Evolutionary conservation across 92 coral and sea anemone genomes (phyloP), one percentile per base, ranked within the genome.

Genomic region (Isaurus tuberculatus): DNA sequence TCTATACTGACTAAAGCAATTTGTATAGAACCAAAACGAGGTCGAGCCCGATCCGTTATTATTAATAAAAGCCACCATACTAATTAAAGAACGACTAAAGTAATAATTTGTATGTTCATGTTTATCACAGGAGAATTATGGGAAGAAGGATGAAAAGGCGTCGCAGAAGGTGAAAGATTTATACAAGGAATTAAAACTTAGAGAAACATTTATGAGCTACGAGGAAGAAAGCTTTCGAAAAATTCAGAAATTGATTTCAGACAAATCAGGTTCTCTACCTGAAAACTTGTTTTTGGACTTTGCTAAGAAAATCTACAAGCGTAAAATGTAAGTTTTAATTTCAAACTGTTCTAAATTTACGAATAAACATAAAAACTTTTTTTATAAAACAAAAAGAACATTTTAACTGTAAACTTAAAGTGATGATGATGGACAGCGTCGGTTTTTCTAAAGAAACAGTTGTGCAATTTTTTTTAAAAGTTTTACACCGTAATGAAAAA

Each of bases 231-330:
- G 99, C 58, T 91, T 94, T 66, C 83, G 65, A 37, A 87, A 64
- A 80, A 92, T 97, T 69, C 79, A 89, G 20, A 84, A 89, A 9
- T 90, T 90, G 17, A 94, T 97, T 65, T 36, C 86, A 6, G 80
- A 83, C 26, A 88, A 91, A 74, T 95, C 99, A 4, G 91, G 30
- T n/a, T 79, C 63, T 23, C 81, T 97, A 36, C 99, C 99, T 0
- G 89, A 90, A 23, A 98, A 63, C 33, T 71, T 97, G 83, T 97
- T 97, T 58, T 66, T 85, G 66, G 98, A 94, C 67, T 88, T 97
- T 81, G 93, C 90, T 3, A 86, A 86, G 71, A 97, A 97, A 78
- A 94, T 97, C 28, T 97, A 97, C 81, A 97, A 97, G 70, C 87
- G 99, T 51, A 86, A 94, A 31, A 97, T 94, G 53, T 97, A 74